phyloP scores from a whole-genome alignment of 2,797 vertebrate genomes.

The Enteromius mattozi region DNA sequence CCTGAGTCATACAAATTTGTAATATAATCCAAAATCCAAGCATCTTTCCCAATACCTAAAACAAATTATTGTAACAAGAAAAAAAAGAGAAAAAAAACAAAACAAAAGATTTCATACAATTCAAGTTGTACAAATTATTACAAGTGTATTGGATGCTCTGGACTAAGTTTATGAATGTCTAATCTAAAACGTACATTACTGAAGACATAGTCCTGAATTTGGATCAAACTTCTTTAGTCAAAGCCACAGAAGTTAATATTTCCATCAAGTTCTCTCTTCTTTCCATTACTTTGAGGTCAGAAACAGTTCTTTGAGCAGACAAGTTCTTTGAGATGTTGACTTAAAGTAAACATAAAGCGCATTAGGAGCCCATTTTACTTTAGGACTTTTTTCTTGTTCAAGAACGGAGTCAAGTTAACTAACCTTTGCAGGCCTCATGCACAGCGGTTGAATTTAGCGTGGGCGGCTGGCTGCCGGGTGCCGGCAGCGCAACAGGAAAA shows the following conservation, averaged over 20 bases:
- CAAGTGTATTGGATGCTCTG: neutral
- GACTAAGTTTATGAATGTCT: neutral
- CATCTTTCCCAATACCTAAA: neutral
- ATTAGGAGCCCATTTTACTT: neutral
- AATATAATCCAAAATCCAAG: neutral
- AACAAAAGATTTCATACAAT: neutral
- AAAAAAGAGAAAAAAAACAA: neutral
- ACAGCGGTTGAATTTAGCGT: conserved; percentile 14
- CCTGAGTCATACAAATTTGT: neutral
- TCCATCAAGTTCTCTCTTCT: neutral
- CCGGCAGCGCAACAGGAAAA: conserved; percentile 6
- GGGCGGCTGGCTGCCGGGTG: neutral
- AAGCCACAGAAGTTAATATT: neutral
- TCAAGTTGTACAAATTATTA: neutral
- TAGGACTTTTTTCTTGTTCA: neutral
- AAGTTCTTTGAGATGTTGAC: neutral
- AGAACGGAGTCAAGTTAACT: neutral
- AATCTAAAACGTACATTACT: neutral
- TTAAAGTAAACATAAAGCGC: neutral
- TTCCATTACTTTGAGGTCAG: neutral
- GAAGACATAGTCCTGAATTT: neutral
- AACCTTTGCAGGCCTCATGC: neutral
- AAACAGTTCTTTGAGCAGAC: neutral
- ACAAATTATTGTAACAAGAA: neutral
- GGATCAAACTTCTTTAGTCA: neutral